These are phyloP conservation scores for Goniozus legneri DNA, from an alignment of 1,140 invertebrate species.

Conservation along the genomic window DNA sequence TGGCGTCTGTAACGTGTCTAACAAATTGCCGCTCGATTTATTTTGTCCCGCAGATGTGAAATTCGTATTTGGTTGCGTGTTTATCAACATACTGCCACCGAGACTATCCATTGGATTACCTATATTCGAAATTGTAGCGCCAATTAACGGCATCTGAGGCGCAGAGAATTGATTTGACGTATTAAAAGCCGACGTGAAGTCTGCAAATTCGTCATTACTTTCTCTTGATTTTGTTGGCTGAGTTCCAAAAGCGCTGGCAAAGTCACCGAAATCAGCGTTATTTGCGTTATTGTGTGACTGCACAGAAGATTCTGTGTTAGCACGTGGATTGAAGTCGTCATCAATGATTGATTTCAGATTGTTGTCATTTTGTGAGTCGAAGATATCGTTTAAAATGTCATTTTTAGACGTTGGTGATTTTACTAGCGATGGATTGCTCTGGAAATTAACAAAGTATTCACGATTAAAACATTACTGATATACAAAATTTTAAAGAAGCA, in stretches of 20 bases:
- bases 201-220: conserved; percentile 63
- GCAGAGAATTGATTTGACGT: conserved; percentile 25
- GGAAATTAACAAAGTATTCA: no score
- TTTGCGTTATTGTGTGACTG: conserved; percentile 40
- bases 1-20: conserved; percentile 30
- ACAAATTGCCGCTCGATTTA: conserved; percentile 31
- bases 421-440: no score
- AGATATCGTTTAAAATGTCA: conserved; percentile 61
- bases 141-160: conserved; percentile 33
- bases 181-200: conserved; percentile 70
- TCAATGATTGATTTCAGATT: conserved; percentile 23
- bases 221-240: conserved; percentile 44
- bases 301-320: conserved; percentile 31
- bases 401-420: conserved; percentile 42
- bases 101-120: conserved; percentile 34
- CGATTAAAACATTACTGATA: no score
- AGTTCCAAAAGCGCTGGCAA: conserved; percentile 66
- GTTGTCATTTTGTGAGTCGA: conserved; percentile 55
- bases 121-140: conserved; percentile 25
- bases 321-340: conserved; percentile 58
- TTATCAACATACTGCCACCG: conserved; percentile 19
- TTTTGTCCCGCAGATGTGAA: conserved; percentile 19
- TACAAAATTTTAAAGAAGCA: no score
- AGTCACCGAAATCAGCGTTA: conserved; percentile 76
- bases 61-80: conserved; percentile 17